Base-by-base conservation (phyloP, 2,888 invertebrate species). In the Anthophora plumipes region DNA sequence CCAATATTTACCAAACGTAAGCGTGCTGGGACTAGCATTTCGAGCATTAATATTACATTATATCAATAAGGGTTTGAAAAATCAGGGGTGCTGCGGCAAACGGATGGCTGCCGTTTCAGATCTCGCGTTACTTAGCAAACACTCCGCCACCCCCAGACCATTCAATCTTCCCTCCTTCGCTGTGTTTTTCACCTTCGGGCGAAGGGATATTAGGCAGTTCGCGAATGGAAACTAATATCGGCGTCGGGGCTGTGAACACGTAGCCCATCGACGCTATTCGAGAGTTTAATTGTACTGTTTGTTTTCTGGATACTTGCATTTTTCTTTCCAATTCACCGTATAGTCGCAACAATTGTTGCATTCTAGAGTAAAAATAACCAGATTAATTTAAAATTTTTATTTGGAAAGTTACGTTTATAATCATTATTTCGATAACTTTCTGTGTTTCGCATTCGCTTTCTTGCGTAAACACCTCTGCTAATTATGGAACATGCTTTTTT, bases 81-180 rank as follows among this genome's bases (percentile, higher is more conserved):
- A 88, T 88, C 85, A 83, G 85, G 85, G 87, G 88, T 86, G 90
- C 88, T 84, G 87, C 63, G 84, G 89, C 88, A 90, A 90, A 90
- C 90, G 89, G 86, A 83, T 82, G 79, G 85, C 77, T 80, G 84
- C 83, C 83, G 85, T 89, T 77, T 82, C 87, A 90, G 90, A 90
- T 90, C 91, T 92, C 92, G 91, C 89, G 90, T 93, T 93, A 91
- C 93, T 91, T 85, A 88, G 92, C 92, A 93, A 93, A 93, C 90
- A 92, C 87, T 84, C 77, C 69, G 80, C 63, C 82, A 41, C 76
- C 88, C 85, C 66, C 68, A 70, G 74, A 84, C 82, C 80, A 80
- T 85, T 86, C 84, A 82, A 84, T 84, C 85, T 82, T 78, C 75
- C 78, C 66, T 54, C 82, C 66, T 61, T 66, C 46, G 43, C 54